Evolutionary conservation across 1,140 invertebrate genomes (phyloP).

Genomic region (Paraescarpia echinospica): DNA sequence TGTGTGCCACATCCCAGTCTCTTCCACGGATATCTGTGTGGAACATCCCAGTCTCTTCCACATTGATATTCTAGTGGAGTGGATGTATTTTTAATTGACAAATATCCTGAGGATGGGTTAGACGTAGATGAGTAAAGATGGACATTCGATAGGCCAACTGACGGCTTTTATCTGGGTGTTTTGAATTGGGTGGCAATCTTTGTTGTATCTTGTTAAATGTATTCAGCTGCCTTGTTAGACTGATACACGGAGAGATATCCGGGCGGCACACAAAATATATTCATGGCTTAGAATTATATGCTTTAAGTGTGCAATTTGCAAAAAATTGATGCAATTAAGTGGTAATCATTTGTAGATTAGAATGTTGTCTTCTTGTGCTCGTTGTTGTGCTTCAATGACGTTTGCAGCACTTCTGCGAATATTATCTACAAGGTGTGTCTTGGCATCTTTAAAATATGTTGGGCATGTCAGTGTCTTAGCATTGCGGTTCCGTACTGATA

Average conservation of each 20-base stretch:
- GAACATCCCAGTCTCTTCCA: no score
- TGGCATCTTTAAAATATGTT: no score
- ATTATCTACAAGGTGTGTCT: no score
- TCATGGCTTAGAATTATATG: neutral
- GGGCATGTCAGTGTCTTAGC: no score
- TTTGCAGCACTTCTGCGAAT: no score
- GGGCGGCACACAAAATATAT: neutral
- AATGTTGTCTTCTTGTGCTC: no score
- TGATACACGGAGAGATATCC: neutral
- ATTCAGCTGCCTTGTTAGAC: neutral
- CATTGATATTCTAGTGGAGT: no score
- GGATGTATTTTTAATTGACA: no score
- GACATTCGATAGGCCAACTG: neutral
- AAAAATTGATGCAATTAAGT: neutral
- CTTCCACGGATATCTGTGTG: no score
- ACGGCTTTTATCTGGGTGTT: neutral
- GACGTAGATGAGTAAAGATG: neutral
- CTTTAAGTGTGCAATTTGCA: neutral
- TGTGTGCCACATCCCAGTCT: no score
- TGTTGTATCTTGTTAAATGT: neutral
- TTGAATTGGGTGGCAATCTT: neutral
- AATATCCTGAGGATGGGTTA: no score
- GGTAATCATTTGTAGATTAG: neutral
- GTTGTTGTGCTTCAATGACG: no score
- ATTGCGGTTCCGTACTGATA: neutral